A percentile compares a stretch with the other conserved stretches of the same genome.
These are phyloP conservation scores for Gari tellinella DNA, from an alignment of 2,888 invertebrate species.

Conservation along the genomic window DNA sequence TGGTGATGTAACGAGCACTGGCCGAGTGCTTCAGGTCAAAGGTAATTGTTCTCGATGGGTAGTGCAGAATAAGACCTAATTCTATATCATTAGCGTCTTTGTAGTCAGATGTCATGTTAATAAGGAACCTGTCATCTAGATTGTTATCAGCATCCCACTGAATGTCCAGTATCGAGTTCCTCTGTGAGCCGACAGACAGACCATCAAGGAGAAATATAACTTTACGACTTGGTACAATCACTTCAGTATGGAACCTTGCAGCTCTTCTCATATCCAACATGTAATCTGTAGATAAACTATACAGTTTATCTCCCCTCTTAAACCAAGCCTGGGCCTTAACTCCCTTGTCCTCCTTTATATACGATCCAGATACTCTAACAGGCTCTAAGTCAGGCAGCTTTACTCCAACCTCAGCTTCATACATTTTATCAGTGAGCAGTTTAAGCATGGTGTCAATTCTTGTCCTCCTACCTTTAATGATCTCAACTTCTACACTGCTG, in stretches of 20 bases:
- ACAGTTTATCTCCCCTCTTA: constrained; percentile 40
- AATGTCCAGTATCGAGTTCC: constrained; percentile 54
- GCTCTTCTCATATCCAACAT: constrained; percentile 24
- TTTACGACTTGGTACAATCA: constrained; percentile 58
- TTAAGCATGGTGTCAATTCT: constrained; percentile 51
- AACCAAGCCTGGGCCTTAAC: constrained; percentile 37
- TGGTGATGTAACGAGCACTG: constrained; percentile 51
- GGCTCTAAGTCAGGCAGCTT: constrained; percentile 44
- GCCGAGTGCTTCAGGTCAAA: constrained; percentile 54
- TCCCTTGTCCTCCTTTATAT: constrained; percentile 35
- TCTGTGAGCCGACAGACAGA: constrained; percentile 32
- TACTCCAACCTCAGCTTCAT: constrained; percentile 46
- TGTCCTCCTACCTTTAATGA: constrained; percentile 51
- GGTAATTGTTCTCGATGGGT: constrained; percentile 55
- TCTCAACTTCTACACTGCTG: constrained; percentile 56
- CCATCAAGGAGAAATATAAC: constrained; percentile 48
- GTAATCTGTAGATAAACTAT: constrained; percentile 31
- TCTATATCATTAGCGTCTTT: constrained; percentile 59
- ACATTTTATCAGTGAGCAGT: constrained; percentile 40
- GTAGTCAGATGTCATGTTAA: constrained; percentile 49
- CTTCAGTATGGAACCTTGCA: constrained; percentile 35
- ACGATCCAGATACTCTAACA: constrained; percentile 34
- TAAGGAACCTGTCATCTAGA: constrained; percentile 54
- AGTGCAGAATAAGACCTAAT: constrained; percentile 42
- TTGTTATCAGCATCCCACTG: constrained; percentile 71